Evolutionary conservation across 2,113 vertebrate species (phyloP).

Genomic region (Otocyon megalotis): DNA sequence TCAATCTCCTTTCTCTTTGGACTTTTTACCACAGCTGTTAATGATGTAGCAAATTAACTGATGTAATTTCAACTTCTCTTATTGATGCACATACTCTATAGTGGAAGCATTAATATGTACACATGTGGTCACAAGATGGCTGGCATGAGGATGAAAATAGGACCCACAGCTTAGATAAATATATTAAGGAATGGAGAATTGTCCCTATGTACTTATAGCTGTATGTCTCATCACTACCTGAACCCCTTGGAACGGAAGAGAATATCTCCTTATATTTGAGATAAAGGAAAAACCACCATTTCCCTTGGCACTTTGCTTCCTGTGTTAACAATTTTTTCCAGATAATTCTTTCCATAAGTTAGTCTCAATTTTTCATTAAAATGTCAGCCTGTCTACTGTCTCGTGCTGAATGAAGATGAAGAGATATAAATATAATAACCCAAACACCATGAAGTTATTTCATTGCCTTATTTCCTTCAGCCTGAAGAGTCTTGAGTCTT

Average conservation of each 20-base stretch:
- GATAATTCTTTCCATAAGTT: background rate
- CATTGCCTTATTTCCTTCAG: conserved; percentile 10
- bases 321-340: background rate
- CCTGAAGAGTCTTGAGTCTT: conserved; percentile 3
- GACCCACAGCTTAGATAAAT: background rate
- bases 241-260: background rate
- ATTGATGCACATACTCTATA: background rate
- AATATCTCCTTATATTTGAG: background rate
- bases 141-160: background rate
- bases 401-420: background rate
- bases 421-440: background rate
- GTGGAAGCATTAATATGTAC: conserved; percentile 17
- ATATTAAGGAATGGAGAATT: background rate
- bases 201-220: background rate
- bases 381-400: background rate
- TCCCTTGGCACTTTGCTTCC: background rate
- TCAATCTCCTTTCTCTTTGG: conserved; percentile 51
- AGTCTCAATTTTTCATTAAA: background rate
- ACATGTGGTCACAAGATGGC: conserved; percentile 16
- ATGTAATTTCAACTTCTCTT: conserved; percentile 68
- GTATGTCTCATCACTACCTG: background rate
- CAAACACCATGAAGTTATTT: background rate
- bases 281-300: background rate
- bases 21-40: conserved; percentile 71
- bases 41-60: conserved; percentile 67